Evolutionary conservation across 1,140 invertebrate species (phyloP), one percentile per base, ranked within the genome.

Genomic region (Zaprionus nigranus): DNA sequence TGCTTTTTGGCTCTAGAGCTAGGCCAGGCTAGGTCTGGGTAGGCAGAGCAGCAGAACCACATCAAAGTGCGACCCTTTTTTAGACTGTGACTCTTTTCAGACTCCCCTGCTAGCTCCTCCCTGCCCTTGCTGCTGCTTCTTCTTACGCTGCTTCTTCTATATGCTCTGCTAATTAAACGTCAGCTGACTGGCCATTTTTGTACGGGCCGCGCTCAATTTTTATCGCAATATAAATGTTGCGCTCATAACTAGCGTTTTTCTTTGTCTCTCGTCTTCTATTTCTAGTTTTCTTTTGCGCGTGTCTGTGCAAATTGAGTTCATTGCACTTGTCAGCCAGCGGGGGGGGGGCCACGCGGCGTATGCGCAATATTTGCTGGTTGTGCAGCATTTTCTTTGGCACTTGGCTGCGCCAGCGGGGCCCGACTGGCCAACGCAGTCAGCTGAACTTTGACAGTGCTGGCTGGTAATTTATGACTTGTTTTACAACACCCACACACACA

Each of bases 301-400:
- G 58, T 68, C 78, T 38, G 70, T 38, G 70, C 40, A 78, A 83
- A 88, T 90, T 84, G 84, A 85, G 84, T 88, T 88, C 84, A 73
- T 84, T 88, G 84, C 84, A 90, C 84, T 90, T 81, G 43, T 49
- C 43, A 49, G 74, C 65, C 65, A 40, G 43, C 76, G 30, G 81
- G 72, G 26, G 56, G 0, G 43, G 43, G 63, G 26, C 85, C 26
- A 28, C 6, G 26, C 26, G 84, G 85, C 84, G 84, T 88, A 88
- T 88, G 85, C 84, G 84, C 84, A 88, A 88, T 88, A 90, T 88
- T 90, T 90, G 84, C 84, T 88, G 75, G 85, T 76, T 90, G 71
- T 85, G 85, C 84, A 88, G 85, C 84, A 90, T 90, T 88, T 63
- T 85, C 81, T 90, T 88, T 88, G 83, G 79, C 83, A 87, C 68